phyloP scores from a whole-genome alignment of 2,113 vertebrate species.

The Nothoprocta pentlandii region DNA sequence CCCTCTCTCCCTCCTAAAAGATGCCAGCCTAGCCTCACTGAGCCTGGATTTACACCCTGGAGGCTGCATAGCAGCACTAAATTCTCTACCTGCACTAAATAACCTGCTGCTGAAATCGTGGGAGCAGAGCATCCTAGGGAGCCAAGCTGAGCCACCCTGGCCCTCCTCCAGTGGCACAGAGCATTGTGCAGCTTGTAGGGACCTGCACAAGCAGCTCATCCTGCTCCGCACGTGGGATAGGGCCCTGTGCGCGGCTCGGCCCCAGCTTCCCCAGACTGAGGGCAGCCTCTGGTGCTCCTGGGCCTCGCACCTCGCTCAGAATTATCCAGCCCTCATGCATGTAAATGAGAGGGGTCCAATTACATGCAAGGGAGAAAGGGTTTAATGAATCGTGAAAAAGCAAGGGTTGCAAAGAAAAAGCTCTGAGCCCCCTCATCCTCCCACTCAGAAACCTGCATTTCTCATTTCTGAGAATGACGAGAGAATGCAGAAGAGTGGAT shows the following conservation, averaged over 20 bases:
- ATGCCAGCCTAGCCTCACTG: neutral
- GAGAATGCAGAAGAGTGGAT: neutral
- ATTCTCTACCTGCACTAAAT: conserved; percentile 51
- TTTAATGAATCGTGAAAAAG: conserved; percentile 87
- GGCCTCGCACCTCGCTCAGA: conserved; percentile 32
- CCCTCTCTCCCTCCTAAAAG: neutral
- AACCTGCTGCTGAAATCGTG: neutral
- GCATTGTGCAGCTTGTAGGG: too few relatives aligned
- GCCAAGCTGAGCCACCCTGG: conserved; percentile 34
- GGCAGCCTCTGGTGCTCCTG: neutral
- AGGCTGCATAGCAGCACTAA: conserved; percentile 7
- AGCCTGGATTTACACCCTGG: conserved; percentile 21
- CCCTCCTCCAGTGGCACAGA: neutral
- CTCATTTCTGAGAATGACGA: conserved; percentile 10
- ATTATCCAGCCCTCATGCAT: conserved; percentile 75
- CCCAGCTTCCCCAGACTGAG: conserved; percentile 4
- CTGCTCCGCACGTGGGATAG: neutral
- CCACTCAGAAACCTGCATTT: conserved; percentile 63
- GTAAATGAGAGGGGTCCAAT: conserved; percentile 84
- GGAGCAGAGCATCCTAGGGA: conserved; percentile 57
- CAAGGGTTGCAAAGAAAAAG: conserved; percentile 73
- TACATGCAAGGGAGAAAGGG: conserved; percentile 77
- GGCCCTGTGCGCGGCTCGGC: fast-evolving
- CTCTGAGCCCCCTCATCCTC: conserved; percentile 40
- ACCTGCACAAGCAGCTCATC: neutral